Percentiles rank a stretch among this genome's conserved stretches.
phyloP scores from a whole-genome alignment of 2,113 vertebrate species.

The Cranoglanis bouderius region DNA sequence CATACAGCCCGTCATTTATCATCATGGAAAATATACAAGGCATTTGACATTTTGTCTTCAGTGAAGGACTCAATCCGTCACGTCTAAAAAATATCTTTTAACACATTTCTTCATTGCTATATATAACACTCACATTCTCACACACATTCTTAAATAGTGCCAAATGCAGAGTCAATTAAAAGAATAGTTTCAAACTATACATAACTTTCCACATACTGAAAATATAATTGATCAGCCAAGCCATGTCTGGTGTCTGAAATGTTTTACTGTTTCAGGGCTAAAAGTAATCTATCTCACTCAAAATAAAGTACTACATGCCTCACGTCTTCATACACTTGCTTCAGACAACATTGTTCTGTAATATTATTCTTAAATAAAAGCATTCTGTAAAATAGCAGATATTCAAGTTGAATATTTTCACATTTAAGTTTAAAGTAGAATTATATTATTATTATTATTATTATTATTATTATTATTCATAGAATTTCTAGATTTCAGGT shows the following conservation, averaged over 20 bases:
- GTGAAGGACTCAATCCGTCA: background rate
- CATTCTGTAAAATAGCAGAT: background rate
- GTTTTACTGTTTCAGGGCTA: background rate
- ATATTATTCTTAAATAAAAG: background rate
- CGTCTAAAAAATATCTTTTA: constrained; percentile 15
- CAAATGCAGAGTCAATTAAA: background rate
- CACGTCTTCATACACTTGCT: background rate
- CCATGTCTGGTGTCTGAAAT: constrained; percentile 15
- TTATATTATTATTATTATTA: constrained; percentile 19
- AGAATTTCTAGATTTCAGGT: background rate
- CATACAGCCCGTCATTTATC: background rate
- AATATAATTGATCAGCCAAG: background rate
- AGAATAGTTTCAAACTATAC: background rate
- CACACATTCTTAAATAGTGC: background rate
- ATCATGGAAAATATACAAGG: background rate
- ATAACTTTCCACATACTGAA: background rate
- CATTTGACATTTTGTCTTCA: background rate
- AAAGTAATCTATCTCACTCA: background rate
- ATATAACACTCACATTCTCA: background rate
- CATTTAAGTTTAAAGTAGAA: constrained; percentile 9
- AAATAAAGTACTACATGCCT: background rate
- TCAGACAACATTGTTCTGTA: background rate
- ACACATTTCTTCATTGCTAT: constrained; percentile 6
- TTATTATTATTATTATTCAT: constrained; percentile 15
- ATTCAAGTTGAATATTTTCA: background rate